Conservation (phyloP, 2,113 vertebrate genomes). For the Zapus hudsonius region DNA sequence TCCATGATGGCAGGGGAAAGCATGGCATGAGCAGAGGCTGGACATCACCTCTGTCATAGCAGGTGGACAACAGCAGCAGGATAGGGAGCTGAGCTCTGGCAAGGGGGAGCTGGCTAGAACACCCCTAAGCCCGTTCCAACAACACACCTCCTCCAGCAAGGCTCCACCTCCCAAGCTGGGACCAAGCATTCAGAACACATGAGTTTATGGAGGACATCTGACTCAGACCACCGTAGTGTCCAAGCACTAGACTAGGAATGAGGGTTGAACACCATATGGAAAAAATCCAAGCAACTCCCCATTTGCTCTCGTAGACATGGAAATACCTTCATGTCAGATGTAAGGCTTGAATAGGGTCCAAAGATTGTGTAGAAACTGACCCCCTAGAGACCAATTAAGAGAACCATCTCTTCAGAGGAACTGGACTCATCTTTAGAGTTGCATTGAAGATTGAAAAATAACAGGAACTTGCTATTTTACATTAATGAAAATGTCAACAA, state of each 20-base stretch:
- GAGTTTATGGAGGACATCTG: too few species aligned
- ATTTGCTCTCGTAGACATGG: neutral
- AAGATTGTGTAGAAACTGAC: neutral
- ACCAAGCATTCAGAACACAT: too few species aligned
- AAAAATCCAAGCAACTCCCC: neutral
- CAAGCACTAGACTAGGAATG: neutral
- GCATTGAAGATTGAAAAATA: neutral
- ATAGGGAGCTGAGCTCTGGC: too few species aligned
- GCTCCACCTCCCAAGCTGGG: too few species aligned
- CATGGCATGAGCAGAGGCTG: too few species aligned
- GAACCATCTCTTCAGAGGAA: neutral
- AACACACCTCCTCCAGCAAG: too few species aligned
- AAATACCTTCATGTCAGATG: neutral
- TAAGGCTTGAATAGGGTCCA: neutral
- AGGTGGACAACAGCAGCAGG: too few species aligned
- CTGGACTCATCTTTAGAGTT: neutral
- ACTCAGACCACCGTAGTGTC: neutral
- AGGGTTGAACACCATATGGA: neutral
- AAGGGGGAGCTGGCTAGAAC: too few species aligned
- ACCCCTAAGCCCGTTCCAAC: too few species aligned
- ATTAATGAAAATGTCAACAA: neutral
- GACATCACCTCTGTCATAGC: too few species aligned
- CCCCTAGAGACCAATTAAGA: neutral
- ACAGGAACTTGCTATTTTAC: too few species aligned
- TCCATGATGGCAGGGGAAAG: too few species aligned